These are phyloP conservation scores for Drosophila bocqueti DNA, from an alignment of 1,140 invertebrate species.

Conservation along the genomic window DNA sequence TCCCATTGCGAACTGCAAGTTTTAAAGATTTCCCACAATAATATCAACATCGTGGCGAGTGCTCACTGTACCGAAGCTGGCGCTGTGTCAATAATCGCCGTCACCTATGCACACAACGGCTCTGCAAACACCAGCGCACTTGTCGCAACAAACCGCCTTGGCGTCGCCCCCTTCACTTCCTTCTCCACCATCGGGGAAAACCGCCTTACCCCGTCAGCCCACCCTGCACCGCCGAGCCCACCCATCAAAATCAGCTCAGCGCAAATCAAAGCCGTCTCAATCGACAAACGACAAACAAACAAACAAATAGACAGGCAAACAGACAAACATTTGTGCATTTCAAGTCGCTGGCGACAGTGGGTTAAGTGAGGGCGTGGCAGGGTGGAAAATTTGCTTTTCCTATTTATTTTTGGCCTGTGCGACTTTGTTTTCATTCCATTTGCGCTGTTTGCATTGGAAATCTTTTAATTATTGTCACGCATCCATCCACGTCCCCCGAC, in stretches of 20 bases:
- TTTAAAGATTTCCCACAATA: background rate
- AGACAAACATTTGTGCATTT: constrained; percentile 62
- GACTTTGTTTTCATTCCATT: constrained; percentile 84
- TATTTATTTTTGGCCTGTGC: constrained; percentile 67
- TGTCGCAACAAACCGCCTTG: constrained; percentile 48
- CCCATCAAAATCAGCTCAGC: constrained; percentile 62
- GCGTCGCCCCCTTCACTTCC: background rate
- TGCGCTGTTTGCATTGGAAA: constrained; percentile 76
- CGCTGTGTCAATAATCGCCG: constrained; percentile 75
- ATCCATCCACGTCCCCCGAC: constrained; percentile 16
- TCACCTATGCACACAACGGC: constrained; percentile 79
- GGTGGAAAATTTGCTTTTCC: constrained; percentile 50
- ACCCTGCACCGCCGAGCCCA: background rate
- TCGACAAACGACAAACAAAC: constrained; percentile 72
- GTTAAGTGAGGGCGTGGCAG: constrained; percentile 16
- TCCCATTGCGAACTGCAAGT: background rate
- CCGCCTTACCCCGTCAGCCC: background rate
- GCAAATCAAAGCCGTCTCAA: constrained; percentile 78
- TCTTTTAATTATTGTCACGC: constrained; percentile 82
- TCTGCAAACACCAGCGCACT: constrained; percentile 75
- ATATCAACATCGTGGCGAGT: background rate
- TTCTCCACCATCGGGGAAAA: background rate
- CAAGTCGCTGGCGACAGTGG: constrained; percentile 45
- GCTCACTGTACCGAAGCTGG: constrained; percentile 16
- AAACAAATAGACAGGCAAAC: constrained; percentile 40